Evolutionary conservation across 2,113 vertebrate genomes (phyloP), one percentile per base, ranked within the genome.

Genomic region (zebrafish (Danio rerio)): DNA sequence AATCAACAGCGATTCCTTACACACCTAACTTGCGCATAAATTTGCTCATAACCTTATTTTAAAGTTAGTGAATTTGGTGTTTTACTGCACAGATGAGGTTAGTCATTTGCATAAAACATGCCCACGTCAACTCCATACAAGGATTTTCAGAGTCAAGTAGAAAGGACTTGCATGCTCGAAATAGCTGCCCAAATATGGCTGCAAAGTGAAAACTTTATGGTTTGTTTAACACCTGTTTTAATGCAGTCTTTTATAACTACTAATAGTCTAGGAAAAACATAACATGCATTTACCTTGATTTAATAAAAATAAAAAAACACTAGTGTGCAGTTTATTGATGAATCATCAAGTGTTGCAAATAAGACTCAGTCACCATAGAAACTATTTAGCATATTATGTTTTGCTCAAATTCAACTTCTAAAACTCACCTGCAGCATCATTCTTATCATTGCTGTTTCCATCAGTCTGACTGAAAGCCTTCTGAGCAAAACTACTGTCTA

Each of bases 401-500:
- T 43, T 43, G 8, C 40, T 43, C 9, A 71, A 52, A 21, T 31
- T 16, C 2, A 16, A 40, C 5, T 72, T 72, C 20, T 31, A 31
- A 49, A 40, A 80, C 71, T 80, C 12, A 9, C 81, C 85, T 78
- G 81, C 58, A 13, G 65, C 15, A 4, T 78, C 55, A n/a, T 52
- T 72, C 21, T 49, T 59, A 61, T 50, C 84, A 8, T 73, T 66
- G 2, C 72, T 43, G 40, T 20, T 56, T 6, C 40, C 59, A 15
- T 62, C 81, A 7, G 62, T 7, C 74, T 49, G 56, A 63, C 16
- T 20, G 18, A 31, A 77, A 49, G 59, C 74, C 45, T 78, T 81
- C n/a, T 71, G 78, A 45, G 42, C 71, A 6, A 75, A 81, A 52
- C 43, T 66, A 62, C 72, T 78, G 16, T 83, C 81, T 81, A 71